phyloP scores from a whole-genome alignment of 2,888 invertebrate species.

The Nephrotoma flavescens region DNA sequence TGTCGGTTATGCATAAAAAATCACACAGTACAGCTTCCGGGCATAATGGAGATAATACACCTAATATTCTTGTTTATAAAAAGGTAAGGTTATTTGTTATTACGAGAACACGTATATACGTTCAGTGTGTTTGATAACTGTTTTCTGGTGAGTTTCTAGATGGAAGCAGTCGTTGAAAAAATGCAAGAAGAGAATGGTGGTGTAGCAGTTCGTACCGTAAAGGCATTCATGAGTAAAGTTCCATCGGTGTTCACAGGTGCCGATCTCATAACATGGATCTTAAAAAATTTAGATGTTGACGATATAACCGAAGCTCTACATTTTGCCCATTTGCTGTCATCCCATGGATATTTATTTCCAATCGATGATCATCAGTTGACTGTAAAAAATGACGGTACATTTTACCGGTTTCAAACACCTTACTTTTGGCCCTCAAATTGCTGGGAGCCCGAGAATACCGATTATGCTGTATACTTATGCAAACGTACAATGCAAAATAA shows the following conservation, averaged over 20 bases:
- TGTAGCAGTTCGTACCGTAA: slow-evolving; percentile 92
- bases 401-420: slow-evolving; percentile 83
- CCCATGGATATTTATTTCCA: slow-evolving; percentile 97
- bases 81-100: slow-evolving; percentile 41
- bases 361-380: slow-evolving; percentile 96
- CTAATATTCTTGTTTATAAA: slow-evolving; percentile 77
- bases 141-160: slow-evolving; percentile 42
- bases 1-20: slow-evolving; percentile 13
- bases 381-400: slow-evolving; percentile 95
- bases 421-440: slow-evolving; percentile 99
- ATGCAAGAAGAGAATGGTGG: slow-evolving; percentile 93
- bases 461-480: slow-evolving; percentile 98
- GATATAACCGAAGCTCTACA: slow-evolving; percentile 90
- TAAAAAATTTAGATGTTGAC: slow-evolving; percentile 79
- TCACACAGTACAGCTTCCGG: slow-evolving; percentile 15
- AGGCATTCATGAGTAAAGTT: slow-evolving; percentile 97
- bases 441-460: slow-evolving; percentile 98
- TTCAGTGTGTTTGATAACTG: not conserved
- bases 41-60: slow-evolving; percentile 51
- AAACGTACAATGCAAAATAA: slow-evolving; percentile 99
- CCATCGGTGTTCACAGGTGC: slow-evolving; percentile 83
- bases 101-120: too few relatives aligned
- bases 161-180: slow-evolving; percentile 86
- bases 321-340: slow-evolving; percentile 84
- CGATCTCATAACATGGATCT: slow-evolving; percentile 89